phyloP scores from a whole-genome alignment of 1,140 invertebrate species.

The Macrocentrus cingulum region DNA sequence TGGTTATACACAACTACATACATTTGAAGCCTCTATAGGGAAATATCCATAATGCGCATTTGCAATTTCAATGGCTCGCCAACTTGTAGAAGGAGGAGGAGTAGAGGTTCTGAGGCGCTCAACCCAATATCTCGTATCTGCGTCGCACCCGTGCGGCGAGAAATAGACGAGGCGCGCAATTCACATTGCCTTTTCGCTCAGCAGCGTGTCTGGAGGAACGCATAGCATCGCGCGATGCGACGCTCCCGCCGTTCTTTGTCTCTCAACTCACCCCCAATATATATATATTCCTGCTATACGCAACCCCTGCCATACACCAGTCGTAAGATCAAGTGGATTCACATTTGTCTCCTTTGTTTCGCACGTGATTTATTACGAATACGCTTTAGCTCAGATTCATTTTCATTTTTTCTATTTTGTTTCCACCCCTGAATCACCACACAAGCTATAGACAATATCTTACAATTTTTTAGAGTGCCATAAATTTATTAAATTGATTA shows the following conservation, averaged over 20 bases:
- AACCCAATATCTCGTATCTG: background rate
- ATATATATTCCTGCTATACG: no score
- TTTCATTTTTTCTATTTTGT: background rate
- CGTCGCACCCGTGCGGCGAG: background rate
- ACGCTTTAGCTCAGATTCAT: background rate
- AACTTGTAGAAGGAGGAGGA: conserved; percentile 28
- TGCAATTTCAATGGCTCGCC: conserved; percentile 58
- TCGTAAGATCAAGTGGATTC: conserved; percentile 8
- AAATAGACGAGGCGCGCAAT: no score
- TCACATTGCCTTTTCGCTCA: no score
- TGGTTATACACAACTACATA: conserved; percentile 30
- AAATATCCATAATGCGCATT: conserved; percentile 61
- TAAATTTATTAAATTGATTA: no score
- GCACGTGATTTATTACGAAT: background rate
- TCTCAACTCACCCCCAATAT: background rate
- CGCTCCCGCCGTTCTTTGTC: background rate
- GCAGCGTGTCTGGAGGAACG: no score
- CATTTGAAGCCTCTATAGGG: conserved; percentile 49
- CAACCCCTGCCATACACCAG: background rate
- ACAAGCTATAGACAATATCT: no score
- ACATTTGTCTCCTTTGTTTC: conserved; percentile 13
- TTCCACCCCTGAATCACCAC: no score
- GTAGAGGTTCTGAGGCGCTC: conserved; percentile 18
- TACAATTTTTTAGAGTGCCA: no score
- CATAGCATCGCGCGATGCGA: no score